Evolutionary conservation across 2,888 invertebrate genomes (phyloP).

Genomic region (Pristionchus arcanus): DNA sequence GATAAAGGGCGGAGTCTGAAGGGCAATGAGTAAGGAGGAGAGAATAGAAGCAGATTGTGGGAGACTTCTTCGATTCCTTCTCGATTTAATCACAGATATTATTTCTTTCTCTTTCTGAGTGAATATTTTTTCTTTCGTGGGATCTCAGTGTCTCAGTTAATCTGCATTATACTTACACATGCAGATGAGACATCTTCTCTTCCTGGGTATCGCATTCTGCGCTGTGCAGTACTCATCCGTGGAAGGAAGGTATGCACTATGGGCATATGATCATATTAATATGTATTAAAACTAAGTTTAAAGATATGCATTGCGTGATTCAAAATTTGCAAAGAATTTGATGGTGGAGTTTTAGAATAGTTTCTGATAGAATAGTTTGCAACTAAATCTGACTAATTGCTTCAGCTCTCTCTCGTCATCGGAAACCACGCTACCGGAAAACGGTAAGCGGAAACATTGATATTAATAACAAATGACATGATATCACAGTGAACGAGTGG

Average conservation of each 20-base stretch:
- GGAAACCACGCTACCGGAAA: background rate
- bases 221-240: background rate
- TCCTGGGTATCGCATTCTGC: background rate
- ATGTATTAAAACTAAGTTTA: too few species aligned
- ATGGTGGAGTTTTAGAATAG: background rate
- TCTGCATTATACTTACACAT: background rate
- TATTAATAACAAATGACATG: background rate
- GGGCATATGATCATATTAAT: too few species aligned
- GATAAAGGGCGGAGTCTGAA: background rate
- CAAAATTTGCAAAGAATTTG: too few species aligned
- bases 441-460: background rate
- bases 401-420: background rate
- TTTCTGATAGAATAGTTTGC: background rate
- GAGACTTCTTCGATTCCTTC: background rate
- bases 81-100: background rate
- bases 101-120: background rate
- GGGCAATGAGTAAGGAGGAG: conserved; percentile 5
- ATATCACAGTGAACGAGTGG: background rate
- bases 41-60: background rate
- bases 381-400: background rate
- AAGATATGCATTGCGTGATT: too few species aligned
- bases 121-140: background rate
- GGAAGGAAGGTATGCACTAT: background rate
- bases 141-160: background rate
- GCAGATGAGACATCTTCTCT: background rate